Conservation (phyloP, 2,113 vertebrate genomes). For the Seriola dumerili region DNA sequence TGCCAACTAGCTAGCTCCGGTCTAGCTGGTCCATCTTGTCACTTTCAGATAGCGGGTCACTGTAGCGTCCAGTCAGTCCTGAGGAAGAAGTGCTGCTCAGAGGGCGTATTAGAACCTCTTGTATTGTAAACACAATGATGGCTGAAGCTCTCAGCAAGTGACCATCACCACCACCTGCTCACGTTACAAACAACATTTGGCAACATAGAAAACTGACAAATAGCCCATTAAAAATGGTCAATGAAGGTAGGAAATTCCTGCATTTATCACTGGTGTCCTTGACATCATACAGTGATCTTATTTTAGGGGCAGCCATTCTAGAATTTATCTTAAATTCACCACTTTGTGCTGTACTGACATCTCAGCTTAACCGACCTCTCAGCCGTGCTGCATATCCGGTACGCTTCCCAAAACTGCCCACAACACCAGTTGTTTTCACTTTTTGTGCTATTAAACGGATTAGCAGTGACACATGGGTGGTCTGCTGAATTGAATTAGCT, state of each 20-base stretch:
- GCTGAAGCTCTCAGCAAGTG: too few relatives aligned
- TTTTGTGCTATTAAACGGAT: constrained; percentile 19
- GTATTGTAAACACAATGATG: too few relatives aligned
- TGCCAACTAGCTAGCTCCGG: too few relatives aligned
- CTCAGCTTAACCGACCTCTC: background rate
- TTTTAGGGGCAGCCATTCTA: background rate
- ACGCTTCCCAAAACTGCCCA: background rate
- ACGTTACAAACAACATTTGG: too few relatives aligned
- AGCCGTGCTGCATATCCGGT: background rate
- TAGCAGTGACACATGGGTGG: constrained; percentile 23
- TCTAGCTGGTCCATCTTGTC: too few relatives aligned
- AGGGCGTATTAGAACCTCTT: too few relatives aligned
- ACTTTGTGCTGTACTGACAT: background rate
- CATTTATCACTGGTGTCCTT: background rate
- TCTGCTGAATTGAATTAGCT: constrained; percentile 36
- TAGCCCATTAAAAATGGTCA: too few relatives aligned
- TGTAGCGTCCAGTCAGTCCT: too few relatives aligned
- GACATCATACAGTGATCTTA: background rate
- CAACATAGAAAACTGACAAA: too few relatives aligned
- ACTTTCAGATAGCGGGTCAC: too few relatives aligned
- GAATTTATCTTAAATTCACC: background rate
- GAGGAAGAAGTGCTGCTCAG: too few relatives aligned
- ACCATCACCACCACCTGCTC: too few relatives aligned
- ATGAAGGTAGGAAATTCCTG: background rate
- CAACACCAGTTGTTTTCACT: constrained; percentile 1